Evolutionary conservation across 2,888 invertebrate species (phyloP).

Genomic region (Drosophila melanosoma): DNA sequence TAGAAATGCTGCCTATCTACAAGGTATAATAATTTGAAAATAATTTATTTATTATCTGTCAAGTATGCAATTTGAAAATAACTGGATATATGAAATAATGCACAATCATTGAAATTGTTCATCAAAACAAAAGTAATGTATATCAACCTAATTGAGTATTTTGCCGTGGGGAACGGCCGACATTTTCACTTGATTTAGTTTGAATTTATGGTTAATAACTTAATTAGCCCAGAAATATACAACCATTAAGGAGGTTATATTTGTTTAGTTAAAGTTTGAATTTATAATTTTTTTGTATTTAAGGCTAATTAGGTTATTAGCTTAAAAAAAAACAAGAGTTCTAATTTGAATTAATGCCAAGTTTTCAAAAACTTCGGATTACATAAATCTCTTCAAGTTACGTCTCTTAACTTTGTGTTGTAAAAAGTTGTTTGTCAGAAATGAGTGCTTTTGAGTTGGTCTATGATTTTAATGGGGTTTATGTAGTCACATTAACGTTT

Average conservation of each 20-base stretch:
- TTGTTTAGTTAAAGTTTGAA: neutral
- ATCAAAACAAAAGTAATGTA: neutral
- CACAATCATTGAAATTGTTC: neutral
- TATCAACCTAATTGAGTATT: too few relatives aligned
- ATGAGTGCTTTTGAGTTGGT: constrained; percentile 9
- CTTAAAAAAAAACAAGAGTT: too few relatives aligned
- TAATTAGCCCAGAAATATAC: neutral
- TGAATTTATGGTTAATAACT: neutral
- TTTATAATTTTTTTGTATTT: neutral
- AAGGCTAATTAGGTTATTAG: too few relatives aligned
- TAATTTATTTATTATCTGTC: neutral
- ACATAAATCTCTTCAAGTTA: neutral
- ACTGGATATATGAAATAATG: neutral
- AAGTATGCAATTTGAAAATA: neutral
- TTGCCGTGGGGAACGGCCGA: neutral
- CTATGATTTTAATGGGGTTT: constrained; percentile 14
- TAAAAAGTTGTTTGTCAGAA: neutral
- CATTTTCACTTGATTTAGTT: neutral
- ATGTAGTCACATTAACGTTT: constrained; percentile 46
- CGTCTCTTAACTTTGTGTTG: neutral
- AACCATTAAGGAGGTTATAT: too few relatives aligned
- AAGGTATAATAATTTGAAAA: neutral
- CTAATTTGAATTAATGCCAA: neutral
- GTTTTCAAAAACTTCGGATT: neutral
- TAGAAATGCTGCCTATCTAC: neutral